These are phyloP conservation scores for Lasiurus borealis DNA, from an alignment of 2,113 vertebrate species.

Conservation along the genomic window DNA sequence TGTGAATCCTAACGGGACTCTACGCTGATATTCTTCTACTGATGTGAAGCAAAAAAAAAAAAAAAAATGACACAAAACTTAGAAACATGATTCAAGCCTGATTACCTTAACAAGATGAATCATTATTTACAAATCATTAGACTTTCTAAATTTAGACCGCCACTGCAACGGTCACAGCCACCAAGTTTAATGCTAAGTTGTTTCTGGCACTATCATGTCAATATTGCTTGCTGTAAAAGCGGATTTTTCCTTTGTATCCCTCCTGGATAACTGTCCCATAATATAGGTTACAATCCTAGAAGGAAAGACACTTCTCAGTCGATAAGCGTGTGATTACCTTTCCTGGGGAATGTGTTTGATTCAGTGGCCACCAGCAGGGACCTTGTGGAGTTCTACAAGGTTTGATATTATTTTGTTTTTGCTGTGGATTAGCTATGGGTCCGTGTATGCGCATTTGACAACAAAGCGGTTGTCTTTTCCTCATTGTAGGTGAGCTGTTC, in stretches of 20 bases:
- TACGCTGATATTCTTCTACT: neutral
- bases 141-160: neutral
- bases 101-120: constrained; percentile 37
- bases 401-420: constrained; percentile 2
- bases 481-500: neutral
- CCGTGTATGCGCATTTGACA: neutral
- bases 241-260: neutral
- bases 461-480: neutral
- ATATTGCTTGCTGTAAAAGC: neutral
- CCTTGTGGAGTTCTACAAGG: neutral
- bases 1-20: constrained; percentile 6
- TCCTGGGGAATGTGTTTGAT: neutral
- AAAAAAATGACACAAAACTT: neutral
- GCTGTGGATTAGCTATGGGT: neutral
- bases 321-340: neutral
- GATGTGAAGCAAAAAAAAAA: neutral
- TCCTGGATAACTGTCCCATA: neutral
- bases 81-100: constrained; percentile 15
- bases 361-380: neutral
- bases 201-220: neutral
- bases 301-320: neutral
- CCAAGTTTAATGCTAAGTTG: neutral
- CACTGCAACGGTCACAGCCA: neutral
- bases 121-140: constrained; percentile 46
- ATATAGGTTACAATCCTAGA: neutral